Conservation (phyloP, 2,888 invertebrate genomes). For the Hypsopygia costalis region DNA sequence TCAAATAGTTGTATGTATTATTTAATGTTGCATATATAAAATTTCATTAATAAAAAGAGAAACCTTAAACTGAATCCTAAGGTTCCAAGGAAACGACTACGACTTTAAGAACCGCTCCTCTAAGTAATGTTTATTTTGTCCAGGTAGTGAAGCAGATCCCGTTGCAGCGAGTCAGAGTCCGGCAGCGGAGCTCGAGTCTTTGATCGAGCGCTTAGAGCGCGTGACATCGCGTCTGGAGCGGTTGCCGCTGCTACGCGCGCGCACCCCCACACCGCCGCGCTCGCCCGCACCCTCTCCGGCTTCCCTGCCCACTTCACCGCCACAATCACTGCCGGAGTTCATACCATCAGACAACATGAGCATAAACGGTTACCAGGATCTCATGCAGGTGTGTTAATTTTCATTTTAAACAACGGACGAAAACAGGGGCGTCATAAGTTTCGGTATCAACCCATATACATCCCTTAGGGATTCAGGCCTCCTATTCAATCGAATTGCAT, state of each 20-base stretch:
- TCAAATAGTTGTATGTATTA: too few species aligned
- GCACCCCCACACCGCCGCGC: slow-evolving; percentile 44
- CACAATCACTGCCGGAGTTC: slow-evolving; percentile 29
- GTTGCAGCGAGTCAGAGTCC: slow-evolving; percentile 58
- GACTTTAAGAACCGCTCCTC: too few species aligned
- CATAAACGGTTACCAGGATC: slow-evolving; percentile 86
- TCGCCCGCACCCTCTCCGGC: slow-evolving; percentile 50
- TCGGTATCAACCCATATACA: too few species aligned
- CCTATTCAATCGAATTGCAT: too few species aligned
- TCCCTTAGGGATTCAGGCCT: too few species aligned
- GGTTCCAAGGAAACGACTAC: too few species aligned
- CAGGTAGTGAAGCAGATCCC: slow-evolving; percentile 74
- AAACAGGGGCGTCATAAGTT: too few species aligned
- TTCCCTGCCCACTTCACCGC: slow-evolving; percentile 34
- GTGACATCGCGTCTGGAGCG: slow-evolving; percentile 87
- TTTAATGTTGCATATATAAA: too few species aligned
- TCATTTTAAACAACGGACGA: too few species aligned
- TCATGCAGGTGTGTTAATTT: slow-evolving; percentile 71
- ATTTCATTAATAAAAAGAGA: too few species aligned
- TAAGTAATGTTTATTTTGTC: neutral
- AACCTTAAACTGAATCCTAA: too few species aligned
- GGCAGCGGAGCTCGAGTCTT: slow-evolving; percentile 82
- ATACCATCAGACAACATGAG: slow-evolving; percentile 82
- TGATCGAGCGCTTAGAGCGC: slow-evolving; percentile 87
- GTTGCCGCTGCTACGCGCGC: slow-evolving; percentile 53